These are phyloP conservation scores for Rhegmatorhina hoffmannsi DNA, from an alignment of 2,113 vertebrate species.

Conservation along the genomic window DNA sequence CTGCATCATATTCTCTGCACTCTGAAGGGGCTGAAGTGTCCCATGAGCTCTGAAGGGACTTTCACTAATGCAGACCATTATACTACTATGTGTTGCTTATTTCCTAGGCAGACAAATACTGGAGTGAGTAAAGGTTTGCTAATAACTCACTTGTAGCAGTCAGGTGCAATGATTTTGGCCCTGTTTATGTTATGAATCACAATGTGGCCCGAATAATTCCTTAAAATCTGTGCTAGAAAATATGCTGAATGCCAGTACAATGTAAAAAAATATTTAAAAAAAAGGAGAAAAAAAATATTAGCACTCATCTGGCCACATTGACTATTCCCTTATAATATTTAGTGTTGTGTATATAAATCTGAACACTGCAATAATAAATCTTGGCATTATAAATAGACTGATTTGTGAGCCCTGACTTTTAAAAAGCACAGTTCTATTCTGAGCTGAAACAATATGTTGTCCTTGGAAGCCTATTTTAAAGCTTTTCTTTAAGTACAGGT, in stretches of 20 bases:
- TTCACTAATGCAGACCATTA: neutral
- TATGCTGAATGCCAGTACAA: neutral
- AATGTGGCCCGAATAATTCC: neutral
- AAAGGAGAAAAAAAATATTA: neutral
- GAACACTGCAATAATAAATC: neutral
- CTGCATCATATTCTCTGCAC: neutral
- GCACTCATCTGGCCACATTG: neutral
- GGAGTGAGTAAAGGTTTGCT: neutral
- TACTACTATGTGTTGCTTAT: neutral
- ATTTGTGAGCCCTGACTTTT: neutral
- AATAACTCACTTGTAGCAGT: neutral
- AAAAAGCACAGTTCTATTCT: conserved; percentile 20
- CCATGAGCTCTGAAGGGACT: neutral
- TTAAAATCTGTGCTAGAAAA: neutral
- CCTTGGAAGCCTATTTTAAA: conserved; percentile 50
- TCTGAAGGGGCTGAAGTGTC: neutral
- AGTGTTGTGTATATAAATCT: neutral
- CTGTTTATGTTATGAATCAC: neutral
- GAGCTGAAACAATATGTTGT: conserved; percentile 40
- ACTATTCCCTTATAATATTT: neutral
- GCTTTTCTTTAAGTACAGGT: neutral
- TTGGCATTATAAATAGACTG: neutral
- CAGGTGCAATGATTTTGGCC: neutral
- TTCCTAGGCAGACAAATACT: neutral
- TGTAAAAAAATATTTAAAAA: neutral